Conservation (phyloP, 2,888 invertebrate species). For the Tachina grossa region DNA sequence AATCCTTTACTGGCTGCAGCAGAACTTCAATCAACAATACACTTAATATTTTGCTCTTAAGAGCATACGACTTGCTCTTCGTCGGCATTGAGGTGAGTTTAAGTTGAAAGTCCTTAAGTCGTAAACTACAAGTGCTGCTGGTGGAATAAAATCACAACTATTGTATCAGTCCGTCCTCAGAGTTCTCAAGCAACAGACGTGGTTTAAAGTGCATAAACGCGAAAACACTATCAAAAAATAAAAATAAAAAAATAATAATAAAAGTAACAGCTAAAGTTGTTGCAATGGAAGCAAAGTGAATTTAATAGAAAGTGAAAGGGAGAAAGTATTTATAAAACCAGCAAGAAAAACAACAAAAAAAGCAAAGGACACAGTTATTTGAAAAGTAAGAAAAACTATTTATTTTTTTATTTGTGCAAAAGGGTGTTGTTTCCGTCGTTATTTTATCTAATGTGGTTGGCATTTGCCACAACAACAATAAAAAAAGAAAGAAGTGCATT, state of each 20-base stretch:
- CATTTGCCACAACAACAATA: conserved; percentile 26
- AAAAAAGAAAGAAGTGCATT: conserved; percentile 10
- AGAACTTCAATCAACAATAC: not conserved
- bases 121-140: conserved; percentile 52
- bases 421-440: not conserved
- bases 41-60: not conserved
- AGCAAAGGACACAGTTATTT: conserved; percentile 24
- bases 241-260: not conserved
- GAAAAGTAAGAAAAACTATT: conserved; percentile 1
- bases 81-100: conserved; percentile 42
- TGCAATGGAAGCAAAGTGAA: conserved; percentile 44
- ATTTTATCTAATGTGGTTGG: not conserved
- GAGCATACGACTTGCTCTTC: conserved; percentile 4
- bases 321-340: conserved; percentile 42
- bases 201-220: conserved; percentile 38
- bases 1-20: not conserved
- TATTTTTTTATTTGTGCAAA: not conserved
- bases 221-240: conserved; percentile 43
- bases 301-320: conserved; percentile 54
- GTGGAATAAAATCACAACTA: conserved; percentile 26
- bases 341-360: conserved; percentile 30
- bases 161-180: conserved; percentile 80
- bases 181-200: conserved; percentile 78
- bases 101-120: conserved; percentile 29
- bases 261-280: conserved; percentile 32